phyloP scores from a whole-genome alignment of 2,888 invertebrate genomes.

The Andrena minutula region DNA sequence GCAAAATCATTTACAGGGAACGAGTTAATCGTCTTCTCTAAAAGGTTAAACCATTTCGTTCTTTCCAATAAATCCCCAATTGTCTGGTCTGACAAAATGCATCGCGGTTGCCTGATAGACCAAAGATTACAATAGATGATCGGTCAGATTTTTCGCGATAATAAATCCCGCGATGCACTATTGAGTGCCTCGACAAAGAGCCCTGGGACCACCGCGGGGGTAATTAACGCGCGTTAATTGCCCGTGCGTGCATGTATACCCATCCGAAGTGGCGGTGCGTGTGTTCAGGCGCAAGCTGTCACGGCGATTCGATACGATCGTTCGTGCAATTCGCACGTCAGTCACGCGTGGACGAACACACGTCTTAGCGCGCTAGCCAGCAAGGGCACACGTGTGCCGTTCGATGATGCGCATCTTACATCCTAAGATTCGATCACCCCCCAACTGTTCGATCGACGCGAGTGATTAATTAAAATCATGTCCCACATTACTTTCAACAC shows the following conservation, averaged over 20 bases:
- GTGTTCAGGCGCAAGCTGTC: constrained; percentile 60
- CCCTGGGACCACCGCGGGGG: constrained; percentile 65
- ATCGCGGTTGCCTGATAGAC: neutral
- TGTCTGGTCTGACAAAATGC: neutral
- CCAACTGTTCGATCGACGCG: constrained; percentile 6
- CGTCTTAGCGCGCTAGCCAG: constrained; percentile 38
- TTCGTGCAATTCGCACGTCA: constrained; percentile 79
- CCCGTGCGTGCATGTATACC: constrained; percentile 65
- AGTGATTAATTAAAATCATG: constrained; percentile 34
- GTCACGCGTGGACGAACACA: constrained; percentile 79
- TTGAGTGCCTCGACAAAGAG: constrained; percentile 44
- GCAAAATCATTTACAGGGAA: too few species aligned
- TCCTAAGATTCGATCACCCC: constrained; percentile 5
- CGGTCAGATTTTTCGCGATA: neutral
- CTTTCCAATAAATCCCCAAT: neutral
- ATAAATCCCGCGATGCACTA: constrained; percentile 18
- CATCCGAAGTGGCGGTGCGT: constrained; percentile 51
- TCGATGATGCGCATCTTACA: constrained; percentile 41
- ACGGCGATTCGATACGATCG: constrained; percentile 76
- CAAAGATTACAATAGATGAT: neutral
- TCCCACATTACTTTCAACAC: neutral
- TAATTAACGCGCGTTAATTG: constrained; percentile 78
- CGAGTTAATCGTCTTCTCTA: neutral
- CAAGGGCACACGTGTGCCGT: constrained; percentile 38
- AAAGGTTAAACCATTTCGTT: neutral